Base-by-base conservation (phyloP, 2,797 vertebrate species). In the Lacerta bilineata region DNA sequence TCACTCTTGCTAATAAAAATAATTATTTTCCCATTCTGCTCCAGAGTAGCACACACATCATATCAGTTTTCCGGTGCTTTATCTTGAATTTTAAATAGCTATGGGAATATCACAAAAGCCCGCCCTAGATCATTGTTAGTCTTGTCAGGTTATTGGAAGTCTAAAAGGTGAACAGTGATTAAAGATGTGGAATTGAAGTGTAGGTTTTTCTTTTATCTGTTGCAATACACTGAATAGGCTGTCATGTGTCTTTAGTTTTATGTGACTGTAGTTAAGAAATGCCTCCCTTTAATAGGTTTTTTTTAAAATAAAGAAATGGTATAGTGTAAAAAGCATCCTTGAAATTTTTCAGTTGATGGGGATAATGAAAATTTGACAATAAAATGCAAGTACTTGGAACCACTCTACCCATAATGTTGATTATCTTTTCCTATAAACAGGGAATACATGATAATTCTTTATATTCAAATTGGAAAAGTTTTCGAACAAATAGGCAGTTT, bases 31-130 rank as follows among this genome's bases (percentile, higher is more conserved):
- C 84, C 33, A 72, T 83, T 43, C 50, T 87, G 79, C 46, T 76
- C 90, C 7, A 90, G 87, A 89, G 90, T 84, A 7, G 33, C 86
- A 64, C 41, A 76, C 85, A 64, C 4, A 80, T 33, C 66, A 68
- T 69, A 68, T 69, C 23, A 87, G 4, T n/a, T 91, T 74, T 93
- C 59, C 59, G 25, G 80, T 93, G 90, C 76, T 90, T 89, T 87
- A 71, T 85, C 80, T 89, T 89, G 90, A 95, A 93, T 95, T 94
- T 94, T 91, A 93, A 94, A 68, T 83, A 91, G 80, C 7, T 87
- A 55, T 92, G 90, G 87, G 78, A 92, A 89, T 83, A 25, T 87
- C 81, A 41, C 78, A 81, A 61, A 84, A 50, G 72, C 75, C 78
- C 92, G 46, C 41, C 89, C 83, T 13, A 64, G 39, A 8, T 88